Evolutionary conservation across 2,888 invertebrate genomes (phyloP).

Genomic region (Trachelus stipa): DNA sequence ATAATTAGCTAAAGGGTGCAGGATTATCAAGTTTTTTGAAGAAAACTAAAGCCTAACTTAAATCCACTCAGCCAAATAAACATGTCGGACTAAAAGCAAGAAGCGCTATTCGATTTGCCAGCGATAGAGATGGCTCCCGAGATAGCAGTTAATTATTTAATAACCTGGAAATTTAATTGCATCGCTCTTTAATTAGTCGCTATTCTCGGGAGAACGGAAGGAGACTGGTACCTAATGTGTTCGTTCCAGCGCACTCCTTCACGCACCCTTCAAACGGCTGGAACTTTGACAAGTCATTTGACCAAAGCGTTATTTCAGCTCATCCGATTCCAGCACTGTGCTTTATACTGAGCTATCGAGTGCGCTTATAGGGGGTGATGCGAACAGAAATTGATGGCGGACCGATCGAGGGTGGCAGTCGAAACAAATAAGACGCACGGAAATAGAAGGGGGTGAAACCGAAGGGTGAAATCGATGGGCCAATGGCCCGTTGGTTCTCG

Average conservation of each 20-base stretch:
- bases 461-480: constrained; percentile 4
- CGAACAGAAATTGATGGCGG: neutral
- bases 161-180: constrained; percentile 61
- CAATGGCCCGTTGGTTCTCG: constrained; percentile 5
- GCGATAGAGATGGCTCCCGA: constrained; percentile 31
- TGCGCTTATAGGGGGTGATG: neutral
- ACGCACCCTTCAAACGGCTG: neutral
- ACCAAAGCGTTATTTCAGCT: neutral
- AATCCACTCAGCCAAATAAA: constrained; percentile 25
- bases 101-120: constrained; percentile 25
- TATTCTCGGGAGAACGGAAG: neutral
- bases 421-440: neutral
- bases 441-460: neutral
- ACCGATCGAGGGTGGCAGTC: neutral
- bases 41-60: constrained; percentile 21
- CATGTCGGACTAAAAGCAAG: neutral
- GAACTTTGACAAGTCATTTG: neutral
- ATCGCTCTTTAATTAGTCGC: constrained; percentile 49
- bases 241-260: too few relatives aligned
- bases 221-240: neutral
- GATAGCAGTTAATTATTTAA: constrained; percentile 61
- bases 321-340: neutral
- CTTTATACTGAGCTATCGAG: neutral
- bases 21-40: constrained; percentile 49
- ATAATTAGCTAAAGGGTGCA: constrained; percentile 45